A percentile compares a stretch with the other conserved stretches of the same genome.
Conservation (phyloP, 2,888 invertebrate species). For the Drosophila peninsularis region DNA sequence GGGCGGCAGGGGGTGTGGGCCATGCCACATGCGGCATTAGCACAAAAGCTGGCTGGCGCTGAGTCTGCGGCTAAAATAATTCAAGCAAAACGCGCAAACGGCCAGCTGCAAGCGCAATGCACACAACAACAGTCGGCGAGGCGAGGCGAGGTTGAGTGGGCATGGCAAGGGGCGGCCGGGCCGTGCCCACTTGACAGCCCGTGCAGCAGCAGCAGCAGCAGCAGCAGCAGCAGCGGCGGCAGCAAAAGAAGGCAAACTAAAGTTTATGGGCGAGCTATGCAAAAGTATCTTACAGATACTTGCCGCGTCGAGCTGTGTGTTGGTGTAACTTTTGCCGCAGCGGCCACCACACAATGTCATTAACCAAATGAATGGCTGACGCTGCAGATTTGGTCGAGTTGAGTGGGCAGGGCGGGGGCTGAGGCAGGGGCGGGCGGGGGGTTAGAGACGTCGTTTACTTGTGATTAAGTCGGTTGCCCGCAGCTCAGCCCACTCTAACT, state of each 20-base stretch:
- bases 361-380: constrained; percentile 80
- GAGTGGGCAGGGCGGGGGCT: background rate
- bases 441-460: constrained; percentile 65
- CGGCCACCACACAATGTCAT: constrained; percentile 79
- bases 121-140: constrained; percentile 42
- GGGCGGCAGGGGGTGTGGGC: constrained; percentile 7
- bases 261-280: constrained; percentile 24
- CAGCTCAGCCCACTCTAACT: constrained; percentile 1
- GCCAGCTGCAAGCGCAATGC: constrained; percentile 43
- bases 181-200: constrained; percentile 10
- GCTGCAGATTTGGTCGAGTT: constrained; percentile 65
- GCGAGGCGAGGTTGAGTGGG: background rate
- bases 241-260: constrained; percentile 4
- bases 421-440: no score
- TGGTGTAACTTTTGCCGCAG: constrained; percentile 70
- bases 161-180: background rate
- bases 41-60: constrained; percentile 42
- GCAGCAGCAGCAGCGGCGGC: no score
- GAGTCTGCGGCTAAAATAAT: constrained; percentile 48
- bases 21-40: constrained; percentile 57
- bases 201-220: constrained; percentile 6
- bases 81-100: constrained; percentile 46
- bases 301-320: constrained; percentile 13
- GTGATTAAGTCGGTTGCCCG: constrained; percentile 72
- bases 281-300: constrained; percentile 38